Conservation (phyloP, 2,113 vertebrate species). For the Ascaphus truei region DNA sequence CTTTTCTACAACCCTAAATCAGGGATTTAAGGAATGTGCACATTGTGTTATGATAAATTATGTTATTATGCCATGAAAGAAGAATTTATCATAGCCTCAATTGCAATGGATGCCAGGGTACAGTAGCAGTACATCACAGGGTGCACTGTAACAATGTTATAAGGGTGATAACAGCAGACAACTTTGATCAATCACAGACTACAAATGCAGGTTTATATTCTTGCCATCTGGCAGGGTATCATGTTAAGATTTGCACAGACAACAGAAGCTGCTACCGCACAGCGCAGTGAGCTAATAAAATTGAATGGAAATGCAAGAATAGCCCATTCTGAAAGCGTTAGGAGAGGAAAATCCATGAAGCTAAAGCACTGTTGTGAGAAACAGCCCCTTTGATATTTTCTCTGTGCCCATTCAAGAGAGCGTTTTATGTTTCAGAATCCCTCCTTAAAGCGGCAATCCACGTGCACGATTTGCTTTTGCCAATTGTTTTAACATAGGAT, state of each 20-base stretch:
- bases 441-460: too few species aligned
- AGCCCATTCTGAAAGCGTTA: slow-evolving; percentile 49
- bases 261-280: slow-evolving; percentile 46
- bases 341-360: slow-evolving; percentile 53
- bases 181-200: slow-evolving; percentile 42
- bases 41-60: too few species aligned
- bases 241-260: slow-evolving; percentile 48
- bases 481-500: too few species aligned
- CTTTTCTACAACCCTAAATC: slow-evolving; percentile 35
- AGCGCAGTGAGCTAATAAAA: slow-evolving; percentile 48
- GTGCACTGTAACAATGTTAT: slow-evolving; percentile 37
- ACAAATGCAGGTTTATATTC: slow-evolving; percentile 54
- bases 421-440: too few species aligned
- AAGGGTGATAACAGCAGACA: slow-evolving; percentile 46
- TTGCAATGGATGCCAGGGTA: slow-evolving; percentile 18
- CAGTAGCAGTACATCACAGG: slow-evolving; percentile 35
- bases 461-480: too few species aligned
- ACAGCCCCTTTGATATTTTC: too few species aligned
- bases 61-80: slow-evolving; percentile 37
- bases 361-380: slow-evolving; percentile 46
- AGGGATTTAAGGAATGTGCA: slow-evolving; percentile 46
- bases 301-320: slow-evolving; percentile 47
- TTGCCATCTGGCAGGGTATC: slow-evolving; percentile 57
- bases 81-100: neutral
- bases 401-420: too few species aligned